Percentiles rank a stretch among this genome's conserved stretches.
phyloP scores from a whole-genome alignment of 1,140 invertebrate species.

The Cyrtorhinus lividipennis region DNA sequence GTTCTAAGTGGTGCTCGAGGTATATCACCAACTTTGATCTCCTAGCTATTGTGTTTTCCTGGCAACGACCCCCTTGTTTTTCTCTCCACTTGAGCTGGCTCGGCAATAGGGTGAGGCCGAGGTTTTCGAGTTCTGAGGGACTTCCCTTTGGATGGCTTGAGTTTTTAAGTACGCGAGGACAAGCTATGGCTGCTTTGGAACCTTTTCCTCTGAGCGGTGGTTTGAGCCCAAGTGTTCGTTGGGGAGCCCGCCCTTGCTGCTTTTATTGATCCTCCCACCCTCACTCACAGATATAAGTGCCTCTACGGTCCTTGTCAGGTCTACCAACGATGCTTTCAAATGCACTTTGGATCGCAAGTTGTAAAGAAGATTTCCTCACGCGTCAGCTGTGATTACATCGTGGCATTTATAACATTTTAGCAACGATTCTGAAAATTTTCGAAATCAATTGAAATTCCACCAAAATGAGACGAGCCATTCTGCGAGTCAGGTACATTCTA shows the following conservation, averaged over 20 bases:
- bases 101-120: no score
- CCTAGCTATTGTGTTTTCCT: neutral
- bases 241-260: neutral
- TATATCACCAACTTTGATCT: neutral
- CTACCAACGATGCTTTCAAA: neutral
- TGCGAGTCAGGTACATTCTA: no score
- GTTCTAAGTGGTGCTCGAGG: neutral
- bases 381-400: no score
- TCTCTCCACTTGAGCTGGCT: neutral
- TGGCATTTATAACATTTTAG: no score
- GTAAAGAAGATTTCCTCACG: neutral
- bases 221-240: neutral
- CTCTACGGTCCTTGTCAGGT: neutral
- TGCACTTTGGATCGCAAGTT: neutral
- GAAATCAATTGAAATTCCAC: no score
- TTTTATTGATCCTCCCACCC: neutral
- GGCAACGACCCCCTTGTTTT: neutral
- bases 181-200: neutral
- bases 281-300: neutral
- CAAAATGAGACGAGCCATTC: no score
- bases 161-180: no score
- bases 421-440: no score
- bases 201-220: neutral
- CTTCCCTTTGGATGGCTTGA: neutral
- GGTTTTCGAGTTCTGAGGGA: neutral